These are phyloP conservation scores for Drosophila lutescens DNA, from an alignment of 2,888 invertebrate species.

Conservation along the genomic window DNA sequence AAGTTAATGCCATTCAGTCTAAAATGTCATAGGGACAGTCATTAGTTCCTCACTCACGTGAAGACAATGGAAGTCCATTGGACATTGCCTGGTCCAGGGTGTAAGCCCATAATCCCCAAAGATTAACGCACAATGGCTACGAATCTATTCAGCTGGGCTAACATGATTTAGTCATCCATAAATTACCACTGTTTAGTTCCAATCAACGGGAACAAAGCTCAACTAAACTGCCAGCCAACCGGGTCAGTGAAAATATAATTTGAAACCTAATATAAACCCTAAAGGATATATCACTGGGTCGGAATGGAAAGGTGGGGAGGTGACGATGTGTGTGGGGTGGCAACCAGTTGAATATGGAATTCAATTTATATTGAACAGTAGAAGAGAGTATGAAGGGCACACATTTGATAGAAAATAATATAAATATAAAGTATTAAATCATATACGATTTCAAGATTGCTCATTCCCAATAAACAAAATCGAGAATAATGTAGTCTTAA, in stretches of 20 bases:
- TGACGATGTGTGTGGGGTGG: conserved; percentile 3
- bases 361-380: conserved; percentile 31
- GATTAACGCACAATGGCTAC: conserved; percentile 39
- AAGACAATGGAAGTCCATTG: conserved; percentile 9
- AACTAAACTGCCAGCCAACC: conserved; percentile 34
- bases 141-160: conserved; percentile 14
- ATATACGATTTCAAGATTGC: too few relatives aligned
- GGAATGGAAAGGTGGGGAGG: neutral
- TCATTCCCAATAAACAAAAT: too few relatives aligned
- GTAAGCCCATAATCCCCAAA: conserved; percentile 19
- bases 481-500: too few relatives aligned
- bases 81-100: neutral
- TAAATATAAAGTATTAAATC: too few relatives aligned
- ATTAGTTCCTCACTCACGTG: conserved; percentile 19
- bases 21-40: conserved; percentile 23
- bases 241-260: conserved; percentile 57
- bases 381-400: neutral
- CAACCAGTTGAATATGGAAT: conserved; percentile 70
- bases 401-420: too few relatives aligned
- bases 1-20: conserved; percentile 17
- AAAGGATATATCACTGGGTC: conserved; percentile 7
- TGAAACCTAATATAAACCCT: conserved; percentile 38
- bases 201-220: conserved; percentile 53
- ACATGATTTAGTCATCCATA: conserved; percentile 43
- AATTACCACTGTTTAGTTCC: conserved; percentile 42